Percentiles rank a stretch among this genome's conserved stretches.
phyloP scores from a whole-genome alignment of 2,113 vertebrate genomes.

The Corythornis vintsioides region DNA sequence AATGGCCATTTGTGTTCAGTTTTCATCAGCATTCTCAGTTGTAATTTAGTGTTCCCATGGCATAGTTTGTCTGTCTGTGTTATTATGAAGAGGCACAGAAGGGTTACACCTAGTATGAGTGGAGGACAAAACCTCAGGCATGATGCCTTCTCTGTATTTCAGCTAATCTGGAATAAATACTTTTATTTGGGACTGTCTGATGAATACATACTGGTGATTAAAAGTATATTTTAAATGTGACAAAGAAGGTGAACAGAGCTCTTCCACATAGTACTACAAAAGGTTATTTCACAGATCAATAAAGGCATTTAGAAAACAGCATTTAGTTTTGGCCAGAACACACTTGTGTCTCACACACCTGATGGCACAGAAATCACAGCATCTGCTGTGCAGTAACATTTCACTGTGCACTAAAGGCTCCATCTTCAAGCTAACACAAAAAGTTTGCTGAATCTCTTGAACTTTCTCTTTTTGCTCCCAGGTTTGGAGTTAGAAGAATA shows the following conservation, averaged over 20 bases:
- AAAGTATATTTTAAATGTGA: not conserved
- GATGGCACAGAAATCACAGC: not conserved
- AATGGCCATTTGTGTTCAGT: not conserved
- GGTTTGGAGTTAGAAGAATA: not conserved
- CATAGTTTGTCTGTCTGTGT: not conserved
- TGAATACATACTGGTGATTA: not conserved
- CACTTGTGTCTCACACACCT: not conserved
- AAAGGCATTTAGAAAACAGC: not conserved
- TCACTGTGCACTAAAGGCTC: not conserved
- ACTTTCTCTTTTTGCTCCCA: not conserved
- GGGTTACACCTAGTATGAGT: not conserved
- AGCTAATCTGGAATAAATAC: not conserved
- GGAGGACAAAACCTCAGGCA: not conserved
- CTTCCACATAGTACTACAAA: not conserved
- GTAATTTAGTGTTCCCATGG: not conserved
- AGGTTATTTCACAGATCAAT: not conserved
- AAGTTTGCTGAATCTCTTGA: not conserved
- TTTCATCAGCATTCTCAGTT: not conserved
- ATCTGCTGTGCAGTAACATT: not conserved
- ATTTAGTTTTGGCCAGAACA: not conserved
- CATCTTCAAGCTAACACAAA: not conserved
- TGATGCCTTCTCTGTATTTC: not conserved
- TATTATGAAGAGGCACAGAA: not conserved
- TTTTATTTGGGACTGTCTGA: not conserved
- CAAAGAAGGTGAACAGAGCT: not conserved